A percentile compares a stretch with the other conserved stretches of the same genome.
phyloP scores from a whole-genome alignment of 2,888 invertebrate genomes.

The Hylaea fasciaria region DNA sequence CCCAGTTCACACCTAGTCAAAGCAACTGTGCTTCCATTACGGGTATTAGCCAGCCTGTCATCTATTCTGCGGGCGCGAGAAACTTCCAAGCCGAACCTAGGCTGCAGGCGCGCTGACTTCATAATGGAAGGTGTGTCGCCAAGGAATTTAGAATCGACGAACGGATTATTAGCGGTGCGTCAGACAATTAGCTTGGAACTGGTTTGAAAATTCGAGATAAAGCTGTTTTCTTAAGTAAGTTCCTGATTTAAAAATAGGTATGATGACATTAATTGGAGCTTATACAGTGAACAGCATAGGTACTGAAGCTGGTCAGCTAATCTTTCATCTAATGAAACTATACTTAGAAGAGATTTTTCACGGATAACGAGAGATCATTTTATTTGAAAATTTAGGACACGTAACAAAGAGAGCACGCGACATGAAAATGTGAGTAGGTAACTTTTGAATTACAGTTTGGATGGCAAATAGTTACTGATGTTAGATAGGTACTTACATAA shows the following conservation, averaged over 20 bases:
- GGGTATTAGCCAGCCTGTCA: slow-evolving; percentile 53
- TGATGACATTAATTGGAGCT: slow-evolving; percentile 11
- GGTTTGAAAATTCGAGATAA: slow-evolving; percentile 25
- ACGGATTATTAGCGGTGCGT: slow-evolving; percentile 34
- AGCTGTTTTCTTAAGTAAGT: slow-evolving; percentile 30
- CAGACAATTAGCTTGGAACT: slow-evolving; percentile 30
- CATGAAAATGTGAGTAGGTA: too few relatives aligned
- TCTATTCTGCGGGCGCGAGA: slow-evolving; percentile 45
- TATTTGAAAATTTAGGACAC: too few relatives aligned
- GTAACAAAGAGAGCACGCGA: too few relatives aligned
- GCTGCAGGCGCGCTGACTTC: slow-evolving; percentile 66
- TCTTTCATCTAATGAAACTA: too few relatives aligned
- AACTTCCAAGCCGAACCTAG: slow-evolving; percentile 62
- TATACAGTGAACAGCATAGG: background rate
- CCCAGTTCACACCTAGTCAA: slow-evolving; percentile 49
- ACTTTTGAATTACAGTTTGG: too few relatives aligned
- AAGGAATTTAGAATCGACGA: slow-evolving; percentile 59
- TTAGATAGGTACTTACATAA: too few relatives aligned
- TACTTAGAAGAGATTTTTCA: too few relatives aligned
- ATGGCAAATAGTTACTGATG: too few relatives aligned
- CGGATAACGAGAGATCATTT: too few relatives aligned
- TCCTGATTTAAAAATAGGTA: slow-evolving; percentile 27
- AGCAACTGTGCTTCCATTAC: slow-evolving; percentile 66
- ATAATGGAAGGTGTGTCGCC: slow-evolving; percentile 76
- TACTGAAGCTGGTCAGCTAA: too few relatives aligned